These are phyloP conservation scores for Megaustenia siamemsis DNA, from an alignment of 2,888 invertebrate species.

Conservation along the genomic window DNA sequence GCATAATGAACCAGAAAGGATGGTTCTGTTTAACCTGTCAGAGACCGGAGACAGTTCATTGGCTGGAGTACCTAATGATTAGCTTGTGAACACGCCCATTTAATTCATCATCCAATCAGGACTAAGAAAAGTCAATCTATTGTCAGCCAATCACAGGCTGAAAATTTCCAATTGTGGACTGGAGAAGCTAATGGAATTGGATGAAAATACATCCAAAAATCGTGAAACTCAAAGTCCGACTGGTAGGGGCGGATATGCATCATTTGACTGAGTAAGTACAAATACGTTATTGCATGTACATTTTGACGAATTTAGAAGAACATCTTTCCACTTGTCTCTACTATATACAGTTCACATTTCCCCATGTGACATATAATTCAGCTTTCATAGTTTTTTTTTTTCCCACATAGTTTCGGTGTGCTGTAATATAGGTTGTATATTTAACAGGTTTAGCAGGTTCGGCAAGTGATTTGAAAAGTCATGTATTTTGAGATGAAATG, in stretches of 20 bases:
- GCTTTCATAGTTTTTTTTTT: too few relatives aligned
- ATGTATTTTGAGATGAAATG: too few relatives aligned
- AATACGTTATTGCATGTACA: neutral
- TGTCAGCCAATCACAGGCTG: slow-evolving; percentile 47
- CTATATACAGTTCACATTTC: too few relatives aligned
- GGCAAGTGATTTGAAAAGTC: too few relatives aligned
- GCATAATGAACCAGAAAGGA: neutral
- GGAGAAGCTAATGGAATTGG: slow-evolving; percentile 50
- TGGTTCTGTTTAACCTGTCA: neutral
- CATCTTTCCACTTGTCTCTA: too few relatives aligned
- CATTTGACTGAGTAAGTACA: slow-evolving; percentile 54
- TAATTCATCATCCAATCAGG: neutral
- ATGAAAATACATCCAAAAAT: slow-evolving; percentile 56
- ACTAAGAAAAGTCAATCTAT: neutral
- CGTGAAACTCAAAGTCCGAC: slow-evolving; percentile 52
- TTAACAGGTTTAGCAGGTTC: too few relatives aligned
- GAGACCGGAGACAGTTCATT: neutral
- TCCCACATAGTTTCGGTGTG: too few relatives aligned
- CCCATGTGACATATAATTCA: too few relatives aligned
- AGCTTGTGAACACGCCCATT: neutral
- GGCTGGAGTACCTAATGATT: neutral
- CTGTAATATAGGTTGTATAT: too few relatives aligned
- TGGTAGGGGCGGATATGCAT: slow-evolving; percentile 54
- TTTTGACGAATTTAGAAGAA: neutral
- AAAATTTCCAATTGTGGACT: slow-evolving; percentile 24